phyloP scores from a whole-genome alignment of 2,888 invertebrate genomes.

The Synanthedon andrenaeformis region DNA sequence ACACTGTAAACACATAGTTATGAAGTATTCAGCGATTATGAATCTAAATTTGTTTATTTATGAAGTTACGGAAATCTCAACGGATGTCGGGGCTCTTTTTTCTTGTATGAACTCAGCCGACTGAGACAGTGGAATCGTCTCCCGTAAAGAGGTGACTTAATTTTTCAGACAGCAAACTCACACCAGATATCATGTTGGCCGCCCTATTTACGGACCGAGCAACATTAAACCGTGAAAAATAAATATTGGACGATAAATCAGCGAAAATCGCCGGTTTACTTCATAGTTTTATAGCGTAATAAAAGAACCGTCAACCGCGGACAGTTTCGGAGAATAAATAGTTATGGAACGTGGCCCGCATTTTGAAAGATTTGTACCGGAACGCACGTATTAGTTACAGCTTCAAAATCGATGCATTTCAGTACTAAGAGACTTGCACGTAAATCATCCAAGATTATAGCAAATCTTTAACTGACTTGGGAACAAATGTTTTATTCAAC shows the following conservation, averaged over 20 bases:
- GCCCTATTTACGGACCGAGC: constrained; percentile 39
- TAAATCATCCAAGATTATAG: too few relatives aligned
- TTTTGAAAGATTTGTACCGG: constrained; percentile 37
- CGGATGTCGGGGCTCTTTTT: constrained; percentile 5
- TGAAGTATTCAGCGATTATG: constrained; percentile 15
- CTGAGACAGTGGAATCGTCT: neutral
- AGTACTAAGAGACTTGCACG: constrained; percentile 11
- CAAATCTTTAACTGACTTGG: too few relatives aligned
- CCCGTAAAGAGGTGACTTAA: constrained; percentile 23
- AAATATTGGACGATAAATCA: constrained; percentile 63
- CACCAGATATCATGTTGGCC: neutral
- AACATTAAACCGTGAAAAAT: constrained; percentile 55
- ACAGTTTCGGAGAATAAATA: constrained; percentile 53
- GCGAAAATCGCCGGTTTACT: constrained; percentile 55
- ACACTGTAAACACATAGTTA: constrained; percentile 24
- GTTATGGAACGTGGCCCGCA: constrained; percentile 43
- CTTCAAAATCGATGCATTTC: constrained; percentile 42
- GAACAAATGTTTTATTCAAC: too few relatives aligned
- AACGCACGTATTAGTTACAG: constrained; percentile 37
- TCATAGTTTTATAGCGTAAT: constrained; percentile 60
- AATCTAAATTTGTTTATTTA: too few relatives aligned
- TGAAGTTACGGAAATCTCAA: too few relatives aligned
- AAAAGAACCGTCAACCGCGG: constrained; percentile 63
- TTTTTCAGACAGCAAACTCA: constrained; percentile 31
- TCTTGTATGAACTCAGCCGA: neutral